phyloP scores from a whole-genome alignment of 2,888 invertebrate species.

The Calliopum simillimum region DNA sequence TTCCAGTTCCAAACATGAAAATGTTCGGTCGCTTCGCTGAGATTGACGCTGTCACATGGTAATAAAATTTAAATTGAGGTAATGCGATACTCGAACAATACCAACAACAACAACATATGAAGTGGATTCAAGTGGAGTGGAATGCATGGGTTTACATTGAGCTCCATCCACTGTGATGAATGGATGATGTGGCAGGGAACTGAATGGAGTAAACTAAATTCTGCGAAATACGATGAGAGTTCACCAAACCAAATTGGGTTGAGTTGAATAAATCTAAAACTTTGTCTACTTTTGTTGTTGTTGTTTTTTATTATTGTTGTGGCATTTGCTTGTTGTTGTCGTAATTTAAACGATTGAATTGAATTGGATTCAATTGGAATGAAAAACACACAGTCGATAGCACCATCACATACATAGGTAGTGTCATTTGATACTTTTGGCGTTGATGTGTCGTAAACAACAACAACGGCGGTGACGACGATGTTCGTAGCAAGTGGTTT shows the following conservation, averaged over 20 bases:
- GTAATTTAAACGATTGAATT: constrained; percentile 11
- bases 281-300: background rate
- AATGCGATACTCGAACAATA: constrained; percentile 39
- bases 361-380: constrained; percentile 21
- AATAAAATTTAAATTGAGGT: constrained; percentile 45
- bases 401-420: too few species aligned
- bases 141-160: background rate
- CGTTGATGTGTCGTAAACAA: constrained; percentile 25
- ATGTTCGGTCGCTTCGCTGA: background rate
- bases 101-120: background rate
- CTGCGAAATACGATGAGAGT: constrained; percentile 22
- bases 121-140: background rate
- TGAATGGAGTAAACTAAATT: background rate
- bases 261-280: constrained; percentile 20
- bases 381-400: constrained; percentile 24
- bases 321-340: background rate
- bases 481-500: constrained; percentile 33
- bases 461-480: background rate
- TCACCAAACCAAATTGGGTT: constrained; percentile 13
- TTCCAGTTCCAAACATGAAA: background rate
- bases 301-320: constrained; percentile 17
- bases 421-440: constrained; percentile 36
- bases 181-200: background rate
- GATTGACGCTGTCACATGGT: constrained; percentile 32
- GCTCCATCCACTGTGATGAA: background rate